Evolutionary conservation across 2,797 vertebrate genomes (phyloP).

Genomic region (Apogon talboti): DNA sequence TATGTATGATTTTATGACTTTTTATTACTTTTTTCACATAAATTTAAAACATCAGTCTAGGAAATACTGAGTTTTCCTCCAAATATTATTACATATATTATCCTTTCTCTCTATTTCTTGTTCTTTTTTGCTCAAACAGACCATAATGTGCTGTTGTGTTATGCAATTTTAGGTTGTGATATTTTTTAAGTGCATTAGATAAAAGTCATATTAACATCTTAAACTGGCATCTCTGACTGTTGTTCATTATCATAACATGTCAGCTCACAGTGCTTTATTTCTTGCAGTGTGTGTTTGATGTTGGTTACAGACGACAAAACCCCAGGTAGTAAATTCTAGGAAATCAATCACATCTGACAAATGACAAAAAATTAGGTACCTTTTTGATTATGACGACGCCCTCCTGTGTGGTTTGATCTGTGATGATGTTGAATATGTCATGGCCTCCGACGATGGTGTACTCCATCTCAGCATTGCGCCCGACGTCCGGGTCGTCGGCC

Average conservation of each 20-base stretch:
- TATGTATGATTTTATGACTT: too few species aligned
- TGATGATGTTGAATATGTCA: slow-evolving; percentile 91
- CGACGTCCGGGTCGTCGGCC: slow-evolving; percentile 92
- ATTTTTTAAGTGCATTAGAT: too few species aligned
- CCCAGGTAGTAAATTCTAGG: neutral
- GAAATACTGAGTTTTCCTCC: too few species aligned
- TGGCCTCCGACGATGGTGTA: slow-evolving; percentile 90
- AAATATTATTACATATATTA: too few species aligned
- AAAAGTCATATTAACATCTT: too few species aligned
- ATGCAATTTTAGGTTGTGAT: too few species aligned
- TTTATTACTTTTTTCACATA: too few species aligned
- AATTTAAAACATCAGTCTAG: too few species aligned
- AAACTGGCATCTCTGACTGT: too few species aligned
- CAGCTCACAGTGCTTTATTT: neutral
- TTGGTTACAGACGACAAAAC: neutral
- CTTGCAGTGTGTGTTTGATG: neutral
- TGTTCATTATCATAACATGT: neutral
- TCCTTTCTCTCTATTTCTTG: too few species aligned
- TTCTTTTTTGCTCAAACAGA: too few species aligned
- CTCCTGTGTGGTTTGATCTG: slow-evolving; percentile 94
- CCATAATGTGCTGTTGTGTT: too few species aligned
- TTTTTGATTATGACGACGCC: slow-evolving; percentile 94
- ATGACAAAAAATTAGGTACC: slow-evolving; percentile 70
- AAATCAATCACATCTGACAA: neutral
- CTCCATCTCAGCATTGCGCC: slow-evolving; percentile 91